Evolutionary conservation across 2,113 vertebrate species (phyloP).

Genomic region (Carassius auratus): DNA sequence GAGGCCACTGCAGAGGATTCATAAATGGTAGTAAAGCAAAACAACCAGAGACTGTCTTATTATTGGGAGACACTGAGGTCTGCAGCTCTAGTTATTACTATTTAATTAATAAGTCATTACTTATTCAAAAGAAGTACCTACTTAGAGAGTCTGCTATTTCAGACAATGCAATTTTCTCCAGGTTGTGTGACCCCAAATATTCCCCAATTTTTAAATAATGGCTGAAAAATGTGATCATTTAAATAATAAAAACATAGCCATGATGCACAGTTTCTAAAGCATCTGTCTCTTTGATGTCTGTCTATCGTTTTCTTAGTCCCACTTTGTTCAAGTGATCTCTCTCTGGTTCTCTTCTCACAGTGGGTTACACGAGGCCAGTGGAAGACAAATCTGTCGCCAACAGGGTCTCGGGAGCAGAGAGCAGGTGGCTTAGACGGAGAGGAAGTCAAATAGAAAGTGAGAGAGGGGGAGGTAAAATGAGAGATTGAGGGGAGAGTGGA

Average conservation of each 20-base stretch:
- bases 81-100: background rate
- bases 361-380: conserved; percentile 37
- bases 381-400: conserved; percentile 53
- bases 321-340: conserved; percentile 33
- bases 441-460: conserved; percentile 43
- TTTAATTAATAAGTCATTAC: background rate
- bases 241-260: background rate
- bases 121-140: background rate
- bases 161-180: background rate
- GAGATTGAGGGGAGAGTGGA: conserved; percentile 33
- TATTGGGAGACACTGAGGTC: too few species aligned
- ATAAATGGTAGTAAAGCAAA: too few species aligned
- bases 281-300: background rate
- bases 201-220: background rate
- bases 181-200: background rate
- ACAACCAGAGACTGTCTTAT: too few species aligned
- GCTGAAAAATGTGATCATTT: background rate
- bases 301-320: conserved; percentile 16
- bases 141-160: background rate
- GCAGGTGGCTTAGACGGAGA: conserved; percentile 64
- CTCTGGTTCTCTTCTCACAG: conserved; percentile 34
- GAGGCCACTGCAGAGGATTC: too few species aligned
- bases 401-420: conserved; percentile 57
- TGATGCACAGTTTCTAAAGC: background rate
- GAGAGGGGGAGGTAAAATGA: conserved; percentile 12